phyloP scores from a whole-genome alignment of 2,113 vertebrate genomes.

The Climacteris rufus region DNA sequence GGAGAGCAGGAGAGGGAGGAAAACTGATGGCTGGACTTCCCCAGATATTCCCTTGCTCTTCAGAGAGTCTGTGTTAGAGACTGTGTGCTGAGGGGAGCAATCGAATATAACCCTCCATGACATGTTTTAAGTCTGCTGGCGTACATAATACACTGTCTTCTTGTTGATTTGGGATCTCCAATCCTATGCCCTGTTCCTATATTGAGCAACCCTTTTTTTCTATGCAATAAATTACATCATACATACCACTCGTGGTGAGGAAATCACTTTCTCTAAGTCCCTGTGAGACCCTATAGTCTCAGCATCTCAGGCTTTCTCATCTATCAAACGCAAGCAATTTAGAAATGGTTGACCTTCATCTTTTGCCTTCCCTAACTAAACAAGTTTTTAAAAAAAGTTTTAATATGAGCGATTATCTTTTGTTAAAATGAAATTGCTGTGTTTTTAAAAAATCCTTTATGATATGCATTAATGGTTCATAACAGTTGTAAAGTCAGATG shows the following conservation, averaged over 20 bases:
- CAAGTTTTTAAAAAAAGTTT: not conserved
- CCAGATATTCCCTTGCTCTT: not conserved
- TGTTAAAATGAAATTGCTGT: not conserved
- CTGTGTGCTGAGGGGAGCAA: not conserved
- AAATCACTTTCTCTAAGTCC: accelerated
- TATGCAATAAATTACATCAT: not conserved
- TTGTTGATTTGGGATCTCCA: not conserved
- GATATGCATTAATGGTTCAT: not conserved
- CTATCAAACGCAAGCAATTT: not conserved
- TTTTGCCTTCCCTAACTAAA: not conserved
- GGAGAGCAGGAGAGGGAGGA: not conserved
- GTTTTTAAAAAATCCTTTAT: not conserved
- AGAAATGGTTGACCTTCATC: not conserved
- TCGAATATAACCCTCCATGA: accelerated
- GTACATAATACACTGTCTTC: too few relatives aligned
- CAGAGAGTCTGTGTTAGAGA: not conserved
- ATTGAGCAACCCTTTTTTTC: not conserved
- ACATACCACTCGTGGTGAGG: not conserved
- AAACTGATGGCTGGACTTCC: not conserved
- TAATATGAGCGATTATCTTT: accelerated
- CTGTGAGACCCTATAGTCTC: not conserved
- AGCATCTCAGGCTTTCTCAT: not conserved
- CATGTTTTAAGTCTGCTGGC: not conserved
- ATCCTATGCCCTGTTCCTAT: accelerated
- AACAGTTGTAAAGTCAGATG: not conserved